Evolutionary conservation across 2,113 vertebrate species (phyloP).

Genomic region (Elephas maximus): DNA sequence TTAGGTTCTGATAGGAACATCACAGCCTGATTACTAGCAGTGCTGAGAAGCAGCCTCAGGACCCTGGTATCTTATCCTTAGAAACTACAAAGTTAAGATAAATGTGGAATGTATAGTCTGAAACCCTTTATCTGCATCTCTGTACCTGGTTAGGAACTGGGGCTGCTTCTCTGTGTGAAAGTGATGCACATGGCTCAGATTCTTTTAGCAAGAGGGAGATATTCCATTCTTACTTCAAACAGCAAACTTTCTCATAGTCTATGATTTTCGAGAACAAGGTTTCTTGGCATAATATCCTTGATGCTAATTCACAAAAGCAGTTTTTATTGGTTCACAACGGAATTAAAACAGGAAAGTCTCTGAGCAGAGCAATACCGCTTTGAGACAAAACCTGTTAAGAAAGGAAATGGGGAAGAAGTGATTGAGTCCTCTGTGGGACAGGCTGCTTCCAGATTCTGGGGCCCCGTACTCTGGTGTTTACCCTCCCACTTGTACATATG

Average conservation of each 20-base stretch:
- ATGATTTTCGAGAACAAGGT: background rate
- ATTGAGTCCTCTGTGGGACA: background rate
- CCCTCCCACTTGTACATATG: background rate
- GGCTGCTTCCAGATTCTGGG: background rate
- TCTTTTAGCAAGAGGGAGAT: constrained; percentile 1
- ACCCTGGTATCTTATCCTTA: background rate
- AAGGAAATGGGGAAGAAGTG: constrained; percentile 25
- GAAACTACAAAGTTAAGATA: constrained; percentile 66
- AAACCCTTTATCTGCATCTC: constrained; percentile 52
- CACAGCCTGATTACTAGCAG: background rate
- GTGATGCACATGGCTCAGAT: constrained; percentile 6
- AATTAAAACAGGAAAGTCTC: background rate
- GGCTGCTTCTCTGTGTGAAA: background rate
- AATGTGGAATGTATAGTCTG: constrained; percentile 39
- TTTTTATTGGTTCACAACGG: constrained; percentile 20
- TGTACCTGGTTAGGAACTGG: background rate
- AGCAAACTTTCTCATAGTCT: background rate
- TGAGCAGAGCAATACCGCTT: background rate
- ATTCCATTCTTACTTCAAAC: background rate
- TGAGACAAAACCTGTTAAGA: background rate
- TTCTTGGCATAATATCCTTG: background rate
- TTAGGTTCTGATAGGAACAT: background rate
- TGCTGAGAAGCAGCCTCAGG: constrained; percentile 1
- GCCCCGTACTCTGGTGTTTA: background rate
- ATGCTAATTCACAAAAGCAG: constrained; percentile 33